Base-by-base conservation (phyloP, 2,888 invertebrate genomes). In the Drosophila sordidula region DNA sequence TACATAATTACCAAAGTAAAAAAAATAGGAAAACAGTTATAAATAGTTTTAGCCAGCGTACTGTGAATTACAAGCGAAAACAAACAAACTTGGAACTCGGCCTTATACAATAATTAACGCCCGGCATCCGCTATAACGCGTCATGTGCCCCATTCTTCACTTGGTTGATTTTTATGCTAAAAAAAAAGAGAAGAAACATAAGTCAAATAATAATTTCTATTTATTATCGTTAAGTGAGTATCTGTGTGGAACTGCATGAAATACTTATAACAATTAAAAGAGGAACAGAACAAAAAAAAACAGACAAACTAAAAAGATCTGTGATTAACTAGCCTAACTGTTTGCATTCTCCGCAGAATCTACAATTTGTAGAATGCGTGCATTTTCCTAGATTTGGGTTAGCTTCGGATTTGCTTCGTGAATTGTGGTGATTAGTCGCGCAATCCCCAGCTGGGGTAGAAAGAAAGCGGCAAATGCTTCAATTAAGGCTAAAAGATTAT, bases 381-480 rank as follows among this genome's bases (percentile, higher is more conserved):
- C 55, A 51, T 54, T 39, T 39, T 63, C 65, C 32, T 26, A 64
- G 66, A 87, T 85, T 81, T 78, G 67, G 88, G 81, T 89, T 84
- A 72, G 26, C 62, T 39, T 41, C 11, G 49, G 75, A 52, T 55
- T 63, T 75, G 57, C 22, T 75, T 69, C 62, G 65, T 58, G 59
- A 77, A 84, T 80, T 61, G 52, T 50, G 34, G 62, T 47, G 50
- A 75, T 75, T 70, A 80, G 70, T 64, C 44, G 41, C 39, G 51
- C 61, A 38, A 70, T 59, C 61, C 29, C 45, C 39, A 36, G 50
- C 25, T 41, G 34, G 8, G 29, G 29, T 1, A 34, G 49, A 64
- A 64, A 65, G 66, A 72, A 73, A 73, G 47, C 51, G 49, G 39
- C 54, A 65, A 45, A 55, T 51, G 66, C 55, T 25, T 52, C 56